Evolutionary conservation across 2,888 invertebrate genomes (phyloP), one percentile per base, ranked within the genome.

Genomic region (Autographa gamma): DNA sequence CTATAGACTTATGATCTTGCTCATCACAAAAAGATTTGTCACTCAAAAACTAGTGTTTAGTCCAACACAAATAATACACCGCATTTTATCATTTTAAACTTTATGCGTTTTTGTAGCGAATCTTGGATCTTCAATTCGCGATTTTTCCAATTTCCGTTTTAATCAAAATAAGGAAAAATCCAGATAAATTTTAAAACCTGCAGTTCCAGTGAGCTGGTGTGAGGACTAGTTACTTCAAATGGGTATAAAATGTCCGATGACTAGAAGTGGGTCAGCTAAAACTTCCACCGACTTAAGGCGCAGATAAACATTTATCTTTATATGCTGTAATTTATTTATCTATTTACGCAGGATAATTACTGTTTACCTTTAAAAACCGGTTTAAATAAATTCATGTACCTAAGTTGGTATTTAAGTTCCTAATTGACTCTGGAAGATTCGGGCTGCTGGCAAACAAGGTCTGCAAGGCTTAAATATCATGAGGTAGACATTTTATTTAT

Each of bases 211-310:
- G 60, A 32, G 32, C 54, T 66, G 19, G 41, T 70, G 66, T 62
- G 41, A 60, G 48, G 69, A 71, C 68, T 32, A 73, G 66, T 69
- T 56, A 11, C 77, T 75, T 69, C 81, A 80, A 62, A 82, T 69
- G 76, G 80, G 34, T 69, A 74, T 77, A 76, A 77, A 76, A 64
- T 64, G 65, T 63, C 69, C 69, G 69, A 59, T 38, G 43, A 16
- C 56, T 68, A 58, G 76, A 90, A 86, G 86, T 89, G 73, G 86
- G 88, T 65, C 89, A 81, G 89, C 82, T 78, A 88, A 91, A 90
- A 85, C 69, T 91, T 91, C 91, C 90, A 88, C 79, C 86, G 70
- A 56, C 43, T 71, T 77, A 76, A 80, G 76, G 71, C 31, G 34
- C 6, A 72, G 58, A 54, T 71, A 64, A 60, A 34, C 34, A 60